phyloP scores from a whole-genome alignment of 2,113 vertebrate genomes.

The Corvus cornix region DNA sequence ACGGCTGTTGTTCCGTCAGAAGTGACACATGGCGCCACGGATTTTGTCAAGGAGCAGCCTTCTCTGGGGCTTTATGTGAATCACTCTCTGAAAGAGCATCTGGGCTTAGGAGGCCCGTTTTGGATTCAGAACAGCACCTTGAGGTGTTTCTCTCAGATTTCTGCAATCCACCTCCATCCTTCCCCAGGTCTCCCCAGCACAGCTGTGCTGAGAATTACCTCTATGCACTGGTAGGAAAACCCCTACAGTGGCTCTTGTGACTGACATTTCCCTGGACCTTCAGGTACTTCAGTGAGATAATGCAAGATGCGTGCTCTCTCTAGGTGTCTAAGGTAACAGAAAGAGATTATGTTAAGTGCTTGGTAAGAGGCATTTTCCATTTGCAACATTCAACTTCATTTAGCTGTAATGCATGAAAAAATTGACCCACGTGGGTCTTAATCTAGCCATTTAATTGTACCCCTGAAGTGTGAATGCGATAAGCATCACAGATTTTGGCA shows the following conservation, averaged over 20 bases:
- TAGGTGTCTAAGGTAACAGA: background rate
- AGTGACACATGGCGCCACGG: background rate
- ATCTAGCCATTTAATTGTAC: conserved; percentile 34
- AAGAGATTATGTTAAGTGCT: conserved; percentile 49
- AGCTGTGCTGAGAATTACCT: background rate
- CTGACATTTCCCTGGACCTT: background rate
- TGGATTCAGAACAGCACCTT: background rate
- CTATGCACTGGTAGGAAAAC: background rate
- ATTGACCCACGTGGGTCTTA: conserved; percentile 15
- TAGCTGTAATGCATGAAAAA: conserved; percentile 15
- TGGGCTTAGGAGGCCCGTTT: background rate
- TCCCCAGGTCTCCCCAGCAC: background rate
- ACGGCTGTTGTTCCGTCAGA: background rate
- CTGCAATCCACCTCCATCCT: background rate
- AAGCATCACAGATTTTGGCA: conserved; percentile 24
- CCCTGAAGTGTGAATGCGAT: conserved; percentile 24
- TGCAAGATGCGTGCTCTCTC: background rate
- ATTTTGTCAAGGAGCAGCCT: background rate
- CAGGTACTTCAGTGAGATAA: conserved; percentile 5
- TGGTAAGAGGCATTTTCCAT: conserved; percentile 44
- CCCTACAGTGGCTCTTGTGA: background rate
- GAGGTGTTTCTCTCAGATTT: background rate
- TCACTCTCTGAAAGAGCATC: rapidly evolving
- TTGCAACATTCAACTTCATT: conserved; percentile 34
- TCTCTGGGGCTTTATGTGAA: background rate